Percentiles rank a stretch among this genome's conserved stretches.
These are phyloP conservation scores for Ecliptopera silaceata DNA, from an alignment of 2,888 invertebrate genomes.

Conservation along the genomic window DNA sequence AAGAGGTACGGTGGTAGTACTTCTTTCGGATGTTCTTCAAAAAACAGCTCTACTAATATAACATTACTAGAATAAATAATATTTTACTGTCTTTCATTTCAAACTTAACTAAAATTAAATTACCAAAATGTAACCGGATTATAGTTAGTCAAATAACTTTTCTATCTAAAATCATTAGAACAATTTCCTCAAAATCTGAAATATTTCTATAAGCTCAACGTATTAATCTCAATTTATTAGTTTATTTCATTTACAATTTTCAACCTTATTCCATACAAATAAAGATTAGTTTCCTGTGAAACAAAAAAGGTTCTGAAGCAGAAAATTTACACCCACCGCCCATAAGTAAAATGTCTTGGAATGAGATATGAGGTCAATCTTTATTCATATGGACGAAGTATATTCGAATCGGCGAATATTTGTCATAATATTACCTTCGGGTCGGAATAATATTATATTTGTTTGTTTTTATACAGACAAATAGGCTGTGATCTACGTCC, in stretches of 20 bases:
- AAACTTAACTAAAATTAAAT: too few relatives aligned
- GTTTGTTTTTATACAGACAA: neutral
- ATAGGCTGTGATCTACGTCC: too few relatives aligned
- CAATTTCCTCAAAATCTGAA: slow-evolving; percentile 33
- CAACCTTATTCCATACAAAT: neutral
- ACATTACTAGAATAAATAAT: too few relatives aligned
- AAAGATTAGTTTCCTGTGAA: slow-evolving; percentile 27
- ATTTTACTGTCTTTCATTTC: too few relatives aligned
- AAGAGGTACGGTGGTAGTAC: too few relatives aligned
- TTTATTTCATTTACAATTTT: slow-evolving; percentile 17
- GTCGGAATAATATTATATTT: too few relatives aligned
- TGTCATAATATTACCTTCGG: slow-evolving; percentile 53
- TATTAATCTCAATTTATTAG: slow-evolving; percentile 40
- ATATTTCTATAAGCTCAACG: slow-evolving; percentile 36
- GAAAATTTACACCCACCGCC: slow-evolving; percentile 67
- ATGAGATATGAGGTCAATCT: slow-evolving; percentile 69
- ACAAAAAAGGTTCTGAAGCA: slow-evolving; percentile 42
- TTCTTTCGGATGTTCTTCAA: too few relatives aligned
- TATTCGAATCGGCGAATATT: slow-evolving; percentile 53
- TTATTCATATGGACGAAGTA: slow-evolving; percentile 59
- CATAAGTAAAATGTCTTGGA: slow-evolving; percentile 68
- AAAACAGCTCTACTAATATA: too few relatives aligned
- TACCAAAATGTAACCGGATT: too few relatives aligned
- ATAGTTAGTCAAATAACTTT: slow-evolving; percentile 15
- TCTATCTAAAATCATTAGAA: slow-evolving; percentile 33